phyloP scores from a whole-genome alignment of 2,797 vertebrate genomes.

The Oreortyx pictus region DNA sequence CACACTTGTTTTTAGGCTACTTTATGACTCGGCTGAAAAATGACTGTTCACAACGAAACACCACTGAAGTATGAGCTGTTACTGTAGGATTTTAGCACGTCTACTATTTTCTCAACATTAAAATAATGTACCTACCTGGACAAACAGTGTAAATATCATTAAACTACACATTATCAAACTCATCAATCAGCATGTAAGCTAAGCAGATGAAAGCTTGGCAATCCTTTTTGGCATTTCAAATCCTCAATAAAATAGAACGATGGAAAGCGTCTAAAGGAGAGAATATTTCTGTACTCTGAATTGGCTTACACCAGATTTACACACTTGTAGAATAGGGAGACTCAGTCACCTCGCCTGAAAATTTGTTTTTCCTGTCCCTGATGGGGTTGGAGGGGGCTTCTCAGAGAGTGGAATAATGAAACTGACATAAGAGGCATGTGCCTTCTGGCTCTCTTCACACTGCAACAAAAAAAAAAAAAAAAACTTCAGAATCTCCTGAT shows the following conservation, averaged over 20 bases:
- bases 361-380: not conserved
- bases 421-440: not conserved
- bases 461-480: not conserved
- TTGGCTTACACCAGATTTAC: constrained; percentile 55
- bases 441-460: not conserved
- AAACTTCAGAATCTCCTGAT: not conserved
- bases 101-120: constrained; percentile 51
- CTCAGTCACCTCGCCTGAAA: constrained; percentile 14
- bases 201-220: constrained; percentile 41
- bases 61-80: constrained; percentile 76
- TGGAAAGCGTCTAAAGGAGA: constrained; percentile 38
- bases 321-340: not conserved
- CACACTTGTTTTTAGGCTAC: constrained; percentile 77
- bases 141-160: constrained; percentile 62
- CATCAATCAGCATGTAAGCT: constrained; percentile 38
- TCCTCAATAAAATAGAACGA: constrained; percentile 47
- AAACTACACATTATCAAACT: constrained; percentile 57
- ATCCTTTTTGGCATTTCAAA: constrained; percentile 55
- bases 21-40: constrained; percentile 82
- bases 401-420: not conserved
- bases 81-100: constrained; percentile 70
- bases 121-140: constrained; percentile 50
- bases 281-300: constrained; percentile 55
- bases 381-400: not conserved
- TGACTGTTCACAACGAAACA: constrained; percentile 76